Conservation (phyloP, 2,888 invertebrate genomes). For the Drosophila ustulata region DNA sequence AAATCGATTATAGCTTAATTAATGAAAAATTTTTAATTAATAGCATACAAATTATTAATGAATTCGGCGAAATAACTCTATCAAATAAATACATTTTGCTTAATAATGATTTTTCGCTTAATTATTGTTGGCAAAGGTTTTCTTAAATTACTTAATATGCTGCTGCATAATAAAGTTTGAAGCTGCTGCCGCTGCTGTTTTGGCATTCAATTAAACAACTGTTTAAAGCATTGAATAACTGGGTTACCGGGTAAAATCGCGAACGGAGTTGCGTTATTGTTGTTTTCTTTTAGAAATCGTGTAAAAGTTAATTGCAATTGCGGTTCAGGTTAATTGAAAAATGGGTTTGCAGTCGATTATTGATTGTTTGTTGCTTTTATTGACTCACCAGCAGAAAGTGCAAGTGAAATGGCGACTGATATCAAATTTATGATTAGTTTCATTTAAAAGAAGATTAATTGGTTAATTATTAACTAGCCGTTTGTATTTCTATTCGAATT, state of each 20-base stretch:
- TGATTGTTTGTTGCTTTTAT: constrained; percentile 46
- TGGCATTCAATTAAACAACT: constrained; percentile 36
- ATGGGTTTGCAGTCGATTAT: constrained; percentile 33
- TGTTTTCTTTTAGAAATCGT: constrained; percentile 75
- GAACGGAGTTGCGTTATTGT: constrained; percentile 21
- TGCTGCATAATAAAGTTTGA: constrained; percentile 22
- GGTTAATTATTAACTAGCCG: neutral
- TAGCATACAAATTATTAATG: constrained; percentile 31
- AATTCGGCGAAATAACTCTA: constrained; percentile 18
- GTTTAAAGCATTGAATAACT: constrained; percentile 51
- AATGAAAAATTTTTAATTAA: constrained; percentile 27
- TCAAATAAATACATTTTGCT: constrained; percentile 25
- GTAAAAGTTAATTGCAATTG: constrained; percentile 74
- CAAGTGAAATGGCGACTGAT: constrained; percentile 53
- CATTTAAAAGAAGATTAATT: neutral
- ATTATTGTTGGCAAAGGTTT: constrained; percentile 25
- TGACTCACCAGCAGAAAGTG: constrained; percentile 57
- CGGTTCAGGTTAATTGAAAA: constrained; percentile 65
- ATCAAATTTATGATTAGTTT: neutral
- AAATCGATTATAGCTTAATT: constrained; percentile 24
- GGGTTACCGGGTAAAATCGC: constrained; percentile 58
- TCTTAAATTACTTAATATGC: constrained; percentile 39
- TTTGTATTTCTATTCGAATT: neutral
- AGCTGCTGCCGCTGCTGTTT: constrained; percentile 5
- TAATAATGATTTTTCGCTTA: constrained; percentile 23